A percentile compares a stretch with the other conserved stretches of the same genome.
These are phyloP conservation scores for Hephaestus fuliginosus DNA, from an alignment of 2,797 vertebrate species.

Conservation along the genomic window DNA sequence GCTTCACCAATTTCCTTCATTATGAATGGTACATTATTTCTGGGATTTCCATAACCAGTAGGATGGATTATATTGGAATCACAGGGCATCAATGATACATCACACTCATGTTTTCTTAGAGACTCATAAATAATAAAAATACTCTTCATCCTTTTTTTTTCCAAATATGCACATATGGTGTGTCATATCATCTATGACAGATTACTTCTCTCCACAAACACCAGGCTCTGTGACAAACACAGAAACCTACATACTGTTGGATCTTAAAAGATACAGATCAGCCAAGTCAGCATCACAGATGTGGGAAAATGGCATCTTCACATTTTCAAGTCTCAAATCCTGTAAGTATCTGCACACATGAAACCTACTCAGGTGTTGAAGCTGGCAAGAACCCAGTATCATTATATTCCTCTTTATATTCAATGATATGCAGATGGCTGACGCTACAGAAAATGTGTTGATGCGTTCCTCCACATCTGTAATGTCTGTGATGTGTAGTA, in stretches of 20 bases:
- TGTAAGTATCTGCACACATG: slow-evolving; percentile 21
- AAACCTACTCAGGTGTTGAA: slow-evolving; percentile 25
- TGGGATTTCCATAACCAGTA: slow-evolving; percentile 19
- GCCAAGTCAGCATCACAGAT: slow-evolving; percentile 34
- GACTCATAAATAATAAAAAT: slow-evolving; percentile 27
- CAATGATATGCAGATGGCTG: slow-evolving; percentile 49
- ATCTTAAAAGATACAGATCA: slow-evolving; percentile 18
- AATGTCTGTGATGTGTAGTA: slow-evolving; percentile 22
- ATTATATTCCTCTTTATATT: slow-evolving; percentile 45
- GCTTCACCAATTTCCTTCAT: slow-evolving; percentile 1
- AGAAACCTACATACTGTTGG: background rate
- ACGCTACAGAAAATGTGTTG: slow-evolving; percentile 44
- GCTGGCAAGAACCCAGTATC: slow-evolving; percentile 1
- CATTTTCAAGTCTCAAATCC: slow-evolving; percentile 38
- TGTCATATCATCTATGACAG: slow-evolving; percentile 1
- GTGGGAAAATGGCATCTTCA: slow-evolving; percentile 14
- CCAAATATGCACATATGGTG: slow-evolving; percentile 31
- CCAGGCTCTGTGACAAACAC: background rate
- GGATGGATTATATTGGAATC: slow-evolving; percentile 19
- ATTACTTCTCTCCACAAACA: slow-evolving; percentile 8
- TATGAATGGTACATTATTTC: slow-evolving; percentile 17
- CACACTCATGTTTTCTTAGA: slow-evolving; percentile 24
- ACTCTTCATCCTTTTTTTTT: background rate
- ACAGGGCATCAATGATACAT: slow-evolving; percentile 39
- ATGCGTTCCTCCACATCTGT: slow-evolving; percentile 34